A percentile compares a stretch with the other conserved stretches of the same genome.
Evolutionary conservation across 2,888 invertebrate species (phyloP).

Genomic region (Lycocerus yunnanus): DNA sequence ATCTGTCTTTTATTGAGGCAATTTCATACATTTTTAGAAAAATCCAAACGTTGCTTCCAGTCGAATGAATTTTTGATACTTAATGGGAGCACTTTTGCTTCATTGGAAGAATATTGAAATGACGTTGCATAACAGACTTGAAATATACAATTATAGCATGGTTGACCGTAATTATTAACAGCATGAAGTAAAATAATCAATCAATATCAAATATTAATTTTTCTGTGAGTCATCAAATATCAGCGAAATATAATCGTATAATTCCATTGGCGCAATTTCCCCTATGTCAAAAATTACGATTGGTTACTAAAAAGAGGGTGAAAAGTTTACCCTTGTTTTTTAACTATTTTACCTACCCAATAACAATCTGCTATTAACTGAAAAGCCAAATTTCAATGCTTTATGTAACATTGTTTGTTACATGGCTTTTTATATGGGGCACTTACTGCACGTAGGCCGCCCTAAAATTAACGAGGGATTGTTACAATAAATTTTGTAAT

Average conservation of each 20-base stretch:
- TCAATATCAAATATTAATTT: constrained; percentile 44
- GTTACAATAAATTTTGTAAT: not conserved
- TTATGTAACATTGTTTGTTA: not conserved
- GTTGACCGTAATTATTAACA: not conserved
- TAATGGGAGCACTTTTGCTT: not conserved
- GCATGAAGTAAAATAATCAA: constrained; percentile 31
- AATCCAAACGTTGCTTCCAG: not conserved
- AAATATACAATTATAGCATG: not conserved
- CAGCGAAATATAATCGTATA: constrained; percentile 18
- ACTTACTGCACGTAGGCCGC: not conserved
- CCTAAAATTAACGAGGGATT: not conserved
- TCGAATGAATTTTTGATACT: not conserved
- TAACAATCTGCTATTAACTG: constrained; percentile 35
- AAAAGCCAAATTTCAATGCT: constrained; percentile 11
- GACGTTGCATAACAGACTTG: not conserved
- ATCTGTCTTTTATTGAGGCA: constrained; percentile 42
- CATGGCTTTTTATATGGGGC: not conserved
- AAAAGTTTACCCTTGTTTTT: constrained; percentile 49
- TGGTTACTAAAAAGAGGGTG: constrained; percentile 48
- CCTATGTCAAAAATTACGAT: constrained; percentile 45
- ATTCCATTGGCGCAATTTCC: constrained; percentile 43
- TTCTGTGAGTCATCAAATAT: constrained; percentile 41
- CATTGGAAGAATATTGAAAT: not conserved
- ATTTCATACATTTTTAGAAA: constrained; percentile 38
- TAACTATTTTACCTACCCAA: constrained; percentile 49